Evolutionary conservation across 2,797 vertebrate genomes (phyloP).

Genomic region (Helostoma temminkii): DNA sequence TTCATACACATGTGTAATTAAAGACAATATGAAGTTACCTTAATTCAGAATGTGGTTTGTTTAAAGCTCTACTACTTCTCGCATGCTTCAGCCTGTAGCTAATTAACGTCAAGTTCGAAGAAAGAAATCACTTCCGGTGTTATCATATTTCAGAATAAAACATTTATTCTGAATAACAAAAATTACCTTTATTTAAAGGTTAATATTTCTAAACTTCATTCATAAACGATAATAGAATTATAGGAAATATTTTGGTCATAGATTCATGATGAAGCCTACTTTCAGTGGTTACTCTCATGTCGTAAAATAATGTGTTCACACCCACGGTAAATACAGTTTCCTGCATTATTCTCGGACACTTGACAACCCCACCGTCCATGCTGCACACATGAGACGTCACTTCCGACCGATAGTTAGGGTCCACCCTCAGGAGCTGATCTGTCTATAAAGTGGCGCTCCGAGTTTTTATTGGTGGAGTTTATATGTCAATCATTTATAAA

Average conservation of each 20-base stretch:
- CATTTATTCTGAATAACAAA: no score
- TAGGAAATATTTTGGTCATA: neutral
- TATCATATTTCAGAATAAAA: constrained; percentile 27
- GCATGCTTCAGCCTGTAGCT: neutral
- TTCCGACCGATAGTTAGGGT: constrained; percentile 52
- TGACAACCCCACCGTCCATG: constrained; percentile 7
- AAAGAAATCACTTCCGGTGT: neutral
- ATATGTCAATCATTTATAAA: constrained; percentile 51
- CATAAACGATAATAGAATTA: no score
- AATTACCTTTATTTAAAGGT: no score
- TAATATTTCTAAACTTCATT: no score
- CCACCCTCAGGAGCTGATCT: constrained; percentile 5
- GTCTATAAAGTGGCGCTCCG: constrained; percentile 40
- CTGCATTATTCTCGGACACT: rapidly evolving
- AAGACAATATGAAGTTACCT: constrained; percentile 14
- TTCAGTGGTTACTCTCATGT: no score
- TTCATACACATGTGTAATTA: neutral
- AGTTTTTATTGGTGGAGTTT: constrained; percentile 44
- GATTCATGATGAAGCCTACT: rapidly evolving
- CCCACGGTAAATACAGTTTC: neutral
- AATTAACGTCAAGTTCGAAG: neutral
- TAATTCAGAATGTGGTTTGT: constrained; percentile 46
- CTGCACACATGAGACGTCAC: constrained; percentile 66
- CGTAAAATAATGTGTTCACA: no score
- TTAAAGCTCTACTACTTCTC: constrained; percentile 5